Evolutionary conservation across 2,888 invertebrate genomes (phyloP).

Genomic region (Diarsia dahlii): DNA sequence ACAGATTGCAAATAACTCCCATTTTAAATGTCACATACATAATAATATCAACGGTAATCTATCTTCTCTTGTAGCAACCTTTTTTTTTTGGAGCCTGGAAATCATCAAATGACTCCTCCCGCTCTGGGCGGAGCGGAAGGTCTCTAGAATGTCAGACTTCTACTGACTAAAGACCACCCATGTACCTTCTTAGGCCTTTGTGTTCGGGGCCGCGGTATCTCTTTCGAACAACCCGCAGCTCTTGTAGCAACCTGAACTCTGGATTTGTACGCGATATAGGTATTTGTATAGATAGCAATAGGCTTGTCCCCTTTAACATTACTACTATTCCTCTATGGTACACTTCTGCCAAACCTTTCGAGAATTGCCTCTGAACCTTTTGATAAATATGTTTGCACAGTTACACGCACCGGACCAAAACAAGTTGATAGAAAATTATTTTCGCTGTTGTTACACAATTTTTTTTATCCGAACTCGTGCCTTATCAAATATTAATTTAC

Average conservation of each 20-base stretch:
- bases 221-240: too few relatives aligned
- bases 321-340: neutral
- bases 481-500: slow-evolving; percentile 76
- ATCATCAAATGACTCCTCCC: too few relatives aligned
- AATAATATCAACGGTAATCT: slow-evolving; percentile 7
- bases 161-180: too few relatives aligned
- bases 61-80: neutral
- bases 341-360: neutral
- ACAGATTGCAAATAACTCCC: slow-evolving; percentile 4
- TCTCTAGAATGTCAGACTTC: too few relatives aligned
- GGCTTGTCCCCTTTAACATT: neutral
- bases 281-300: too few relatives aligned
- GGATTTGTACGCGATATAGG: neutral
- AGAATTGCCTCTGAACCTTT: neutral
- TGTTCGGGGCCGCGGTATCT: too few relatives aligned
- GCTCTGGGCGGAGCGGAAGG: too few relatives aligned
- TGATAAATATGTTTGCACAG: neutral
- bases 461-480: slow-evolving; percentile 37
- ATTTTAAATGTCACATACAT: neutral
- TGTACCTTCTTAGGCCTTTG: too few relatives aligned
- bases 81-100: too few relatives aligned
- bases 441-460: slow-evolving; percentile 45
- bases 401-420: slow-evolving; percentile 16
- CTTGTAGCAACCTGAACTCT: neutral
- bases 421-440: slow-evolving; percentile 35